Evolutionary conservation across 2,888 invertebrate species (phyloP).

Genomic region (Drosophila macrospina): DNA sequence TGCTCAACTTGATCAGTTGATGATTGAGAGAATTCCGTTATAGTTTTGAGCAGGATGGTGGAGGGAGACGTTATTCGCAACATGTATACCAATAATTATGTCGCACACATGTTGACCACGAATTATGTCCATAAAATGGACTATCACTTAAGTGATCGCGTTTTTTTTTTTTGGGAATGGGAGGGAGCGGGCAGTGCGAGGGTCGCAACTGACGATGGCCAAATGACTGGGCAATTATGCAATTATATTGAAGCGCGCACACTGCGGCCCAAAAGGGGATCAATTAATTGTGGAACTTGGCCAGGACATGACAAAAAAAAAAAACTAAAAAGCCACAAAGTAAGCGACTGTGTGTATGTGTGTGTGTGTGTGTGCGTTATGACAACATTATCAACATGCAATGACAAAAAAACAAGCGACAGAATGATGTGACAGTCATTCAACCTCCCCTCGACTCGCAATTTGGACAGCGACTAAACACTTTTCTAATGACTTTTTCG

Average conservation of each 20-base stretch:
- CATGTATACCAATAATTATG: conserved; percentile 72
- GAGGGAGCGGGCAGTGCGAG: conserved; percentile 30
- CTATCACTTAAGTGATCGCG: conserved; percentile 75
- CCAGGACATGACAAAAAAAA: conserved; percentile 31
- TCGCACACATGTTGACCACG: conserved; percentile 70
- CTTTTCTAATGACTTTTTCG: conserved; percentile 74
- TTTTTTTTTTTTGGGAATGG: conserved; percentile 5
- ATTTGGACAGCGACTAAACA: conserved; percentile 52
- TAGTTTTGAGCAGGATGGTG: conserved; percentile 21
- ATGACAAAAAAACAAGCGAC: conserved; percentile 17
- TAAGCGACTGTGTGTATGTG: conserved; percentile 4
- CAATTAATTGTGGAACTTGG: conserved; percentile 72
- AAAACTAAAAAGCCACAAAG: conserved; percentile 64
- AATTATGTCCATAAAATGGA: conserved; percentile 77
- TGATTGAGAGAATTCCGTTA: conserved; percentile 73
- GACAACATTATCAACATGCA: conserved; percentile 70
- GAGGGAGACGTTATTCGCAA: conserved; percentile 65
- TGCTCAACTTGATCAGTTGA: conserved; percentile 28
- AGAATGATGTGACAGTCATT: conserved; percentile 34
- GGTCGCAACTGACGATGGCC: conserved; percentile 70
- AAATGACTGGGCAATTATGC: conserved; percentile 80
- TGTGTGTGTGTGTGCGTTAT: conserved; percentile 37
- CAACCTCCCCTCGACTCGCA: not conserved
- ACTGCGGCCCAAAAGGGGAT: conserved; percentile 33
- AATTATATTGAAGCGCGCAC: conserved; percentile 71